phyloP scores from a whole-genome alignment of 2,888 invertebrate species.

The Onchidella celtica region DNA sequence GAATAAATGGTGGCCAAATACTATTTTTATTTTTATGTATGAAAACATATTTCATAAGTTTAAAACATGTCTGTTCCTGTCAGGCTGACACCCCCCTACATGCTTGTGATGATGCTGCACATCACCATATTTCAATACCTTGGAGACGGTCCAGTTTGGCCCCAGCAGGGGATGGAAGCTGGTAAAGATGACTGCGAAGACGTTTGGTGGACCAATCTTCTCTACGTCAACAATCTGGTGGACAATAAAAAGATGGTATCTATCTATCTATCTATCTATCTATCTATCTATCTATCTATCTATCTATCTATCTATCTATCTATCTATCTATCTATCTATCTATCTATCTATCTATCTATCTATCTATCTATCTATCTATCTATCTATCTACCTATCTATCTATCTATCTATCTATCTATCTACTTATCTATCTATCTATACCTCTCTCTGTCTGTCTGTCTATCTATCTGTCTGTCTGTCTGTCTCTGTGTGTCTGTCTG shows the following conservation, averaged over 20 bases:
- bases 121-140: constrained; percentile 56
- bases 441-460: too few species aligned
- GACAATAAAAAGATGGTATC: constrained; percentile 59
- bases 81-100: constrained; percentile 67
- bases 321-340: constrained; percentile 21
- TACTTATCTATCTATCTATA: too few species aligned
- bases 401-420: too few species aligned
- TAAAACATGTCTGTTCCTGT: too few species aligned
- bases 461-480: too few species aligned
- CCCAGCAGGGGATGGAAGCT: constrained; percentile 59
- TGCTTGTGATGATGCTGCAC: constrained; percentile 58
- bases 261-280: constrained; percentile 25
- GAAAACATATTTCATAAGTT: too few species aligned
- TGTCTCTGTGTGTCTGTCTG: constrained; percentile 8
- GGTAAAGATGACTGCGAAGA: constrained; percentile 62
- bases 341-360: constrained; percentile 10
- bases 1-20: too few species aligned
- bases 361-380: constrained; percentile 16
- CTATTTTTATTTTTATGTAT: too few species aligned
- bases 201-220: constrained; percentile 72
- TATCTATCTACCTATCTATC: too few species aligned
- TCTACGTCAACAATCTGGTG: constrained; percentile 73
- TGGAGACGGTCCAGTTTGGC: constrained; percentile 61
- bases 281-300: constrained; percentile 21
- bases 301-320: constrained; percentile 15